Evolutionary conservation across 2,113 vertebrate genomes (phyloP).

Genomic region (Pluvialis apricaria): DNA sequence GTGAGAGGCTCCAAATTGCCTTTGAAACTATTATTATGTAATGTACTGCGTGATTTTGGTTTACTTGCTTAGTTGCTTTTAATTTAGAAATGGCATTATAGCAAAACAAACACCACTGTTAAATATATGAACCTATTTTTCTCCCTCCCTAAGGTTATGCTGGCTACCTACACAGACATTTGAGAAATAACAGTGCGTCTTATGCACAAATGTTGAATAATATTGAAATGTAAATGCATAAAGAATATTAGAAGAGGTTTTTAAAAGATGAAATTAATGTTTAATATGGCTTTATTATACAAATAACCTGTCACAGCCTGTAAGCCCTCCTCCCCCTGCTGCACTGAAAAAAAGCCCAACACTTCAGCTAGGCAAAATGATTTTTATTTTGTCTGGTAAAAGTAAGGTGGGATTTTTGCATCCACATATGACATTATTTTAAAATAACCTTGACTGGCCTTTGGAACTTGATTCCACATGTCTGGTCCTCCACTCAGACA

Average conservation of each 20-base stretch:
- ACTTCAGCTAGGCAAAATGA: neutral
- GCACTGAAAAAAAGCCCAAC: neutral
- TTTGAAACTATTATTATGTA: neutral
- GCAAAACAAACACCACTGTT: neutral
- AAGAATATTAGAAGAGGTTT: neutral
- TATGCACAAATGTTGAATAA: neutral
- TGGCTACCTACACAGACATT: neutral
- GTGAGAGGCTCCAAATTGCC: neutral
- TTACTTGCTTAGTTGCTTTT: neutral
- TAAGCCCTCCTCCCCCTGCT: neutral
- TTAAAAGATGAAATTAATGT: neutral
- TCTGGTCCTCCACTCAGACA: neutral
- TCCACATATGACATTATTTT: neutral
- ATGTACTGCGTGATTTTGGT: neutral
- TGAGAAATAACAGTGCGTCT: neutral
- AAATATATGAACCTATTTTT: neutral
- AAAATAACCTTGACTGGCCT: neutral
- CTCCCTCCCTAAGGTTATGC: neutral
- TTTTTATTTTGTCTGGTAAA: neutral
- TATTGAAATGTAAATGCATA: neutral
- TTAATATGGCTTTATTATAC: neutral
- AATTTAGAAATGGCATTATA: neutral
- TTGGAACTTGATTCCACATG: neutral
- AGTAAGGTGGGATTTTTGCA: neutral
- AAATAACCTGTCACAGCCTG: neutral